Percentiles rank a stretch among this genome's conserved stretches.
Conservation (phyloP, 2,113 vertebrate species). For the Castor canadensis region DNA sequence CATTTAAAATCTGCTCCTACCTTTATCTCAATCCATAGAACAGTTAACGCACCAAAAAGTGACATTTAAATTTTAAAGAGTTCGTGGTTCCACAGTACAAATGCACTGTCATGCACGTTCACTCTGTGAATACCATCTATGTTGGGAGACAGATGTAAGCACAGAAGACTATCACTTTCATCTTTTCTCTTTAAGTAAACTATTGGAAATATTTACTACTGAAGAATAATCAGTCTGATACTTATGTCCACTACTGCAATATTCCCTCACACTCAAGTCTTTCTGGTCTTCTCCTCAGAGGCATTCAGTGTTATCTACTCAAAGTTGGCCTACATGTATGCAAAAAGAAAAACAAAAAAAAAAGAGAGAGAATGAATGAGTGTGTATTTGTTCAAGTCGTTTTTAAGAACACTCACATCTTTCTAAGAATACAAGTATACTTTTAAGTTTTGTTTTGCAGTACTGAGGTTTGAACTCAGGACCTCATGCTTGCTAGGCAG, state of each 20-base stretch:
- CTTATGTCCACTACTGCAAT: neutral
- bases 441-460: no score
- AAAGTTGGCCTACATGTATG: neutral
- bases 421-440: no score
- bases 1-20: neutral
- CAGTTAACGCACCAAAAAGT: neutral
- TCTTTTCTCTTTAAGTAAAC: slow-evolving; percentile 18
- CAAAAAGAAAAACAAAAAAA: neutral
- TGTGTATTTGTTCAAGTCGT: neutral
- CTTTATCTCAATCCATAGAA: neutral
- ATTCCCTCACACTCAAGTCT: neutral
- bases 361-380: no score
- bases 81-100: neutral
- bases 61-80: neutral
- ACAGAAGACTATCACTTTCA: slow-evolving; percentile 10
- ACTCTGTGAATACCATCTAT: neutral
- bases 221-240: slow-evolving; percentile 9
- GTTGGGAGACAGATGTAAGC: neutral
- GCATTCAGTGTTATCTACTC: neutral
- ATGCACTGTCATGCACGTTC: neutral
- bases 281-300: neutral
- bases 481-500: no score
- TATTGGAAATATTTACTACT: neutral
- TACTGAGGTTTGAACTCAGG: no score
- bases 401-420: neutral